A percentile compares a stretch with the other conserved stretches of the same genome.
phyloP scores from a whole-genome alignment of 2,113 vertebrate genomes.

The Halcyon senegalensis region DNA sequence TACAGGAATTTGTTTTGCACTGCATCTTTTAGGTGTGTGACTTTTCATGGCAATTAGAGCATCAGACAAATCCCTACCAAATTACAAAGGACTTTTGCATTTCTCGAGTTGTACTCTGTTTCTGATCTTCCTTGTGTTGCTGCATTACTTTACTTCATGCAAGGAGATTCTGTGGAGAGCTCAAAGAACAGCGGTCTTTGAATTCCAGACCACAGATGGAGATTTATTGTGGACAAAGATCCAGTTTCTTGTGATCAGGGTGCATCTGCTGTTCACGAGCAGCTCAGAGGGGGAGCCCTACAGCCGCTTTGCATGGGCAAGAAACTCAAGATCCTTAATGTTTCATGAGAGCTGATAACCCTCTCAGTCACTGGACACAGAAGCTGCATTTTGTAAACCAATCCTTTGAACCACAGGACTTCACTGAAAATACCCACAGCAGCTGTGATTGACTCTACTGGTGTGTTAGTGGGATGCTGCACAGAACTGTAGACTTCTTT shows the following conservation, averaged over 20 bases:
- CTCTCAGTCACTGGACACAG: conserved; percentile 26
- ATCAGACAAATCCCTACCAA: neutral
- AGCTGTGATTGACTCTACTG: conserved; percentile 15
- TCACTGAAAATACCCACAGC: conserved; percentile 22
- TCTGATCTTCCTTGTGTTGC: neutral
- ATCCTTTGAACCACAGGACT: conserved; percentile 33
- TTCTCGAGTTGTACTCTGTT: neutral
- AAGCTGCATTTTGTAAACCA: conserved; percentile 45
- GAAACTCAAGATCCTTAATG: conserved; percentile 1
- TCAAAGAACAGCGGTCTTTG: neutral
- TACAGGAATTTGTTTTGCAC: neutral
- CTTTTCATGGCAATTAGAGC: neutral
- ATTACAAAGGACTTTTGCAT: neutral
- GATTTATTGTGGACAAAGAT: conserved; percentile 30
- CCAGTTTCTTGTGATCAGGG: conserved; percentile 41
- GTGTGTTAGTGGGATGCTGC: conserved; percentile 9
- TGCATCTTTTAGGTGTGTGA: neutral
- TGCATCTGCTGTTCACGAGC: conserved; percentile 21
- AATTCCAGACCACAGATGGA: conserved; percentile 36
- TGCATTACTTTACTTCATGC: neutral
- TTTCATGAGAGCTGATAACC: neutral
- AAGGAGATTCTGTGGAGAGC: conserved; percentile 4
- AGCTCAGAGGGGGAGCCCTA: conserved; percentile 28
- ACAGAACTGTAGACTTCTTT: neutral
- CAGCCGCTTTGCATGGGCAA: neutral